Base-by-base conservation (phyloP, 2,113 vertebrate species). In the Canis aureus region DNA sequence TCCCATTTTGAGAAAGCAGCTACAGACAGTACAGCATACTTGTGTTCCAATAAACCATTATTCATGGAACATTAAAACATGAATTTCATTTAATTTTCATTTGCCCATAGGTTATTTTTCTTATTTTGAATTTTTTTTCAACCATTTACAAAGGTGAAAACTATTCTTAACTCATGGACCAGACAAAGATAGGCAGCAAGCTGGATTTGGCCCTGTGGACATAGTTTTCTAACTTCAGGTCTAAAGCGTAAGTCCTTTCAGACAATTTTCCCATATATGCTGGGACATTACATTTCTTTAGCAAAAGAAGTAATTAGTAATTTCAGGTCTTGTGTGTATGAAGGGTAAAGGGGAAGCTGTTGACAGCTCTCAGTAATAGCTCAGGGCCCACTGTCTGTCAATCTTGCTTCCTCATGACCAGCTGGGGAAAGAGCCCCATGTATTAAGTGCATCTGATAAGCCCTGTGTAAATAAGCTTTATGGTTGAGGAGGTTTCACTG, bases 91-190 rank as follows among this genome's bases (percentile, higher is more conserved):
- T n/a, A 64, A 8, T 79, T 95, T 94, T 55, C 25, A 79, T 23
- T 84, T 96, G 62, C 13, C n/a, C n/a, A 35, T 29, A 74, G n/a
- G 76, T 49, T 92, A 32, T 80, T 90, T 67, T 89, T 60, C 9
- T 92, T 55, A 6, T 91, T 74, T 74, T 94, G 64, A 91, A 62
- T 53, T 32, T 69, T 32, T 69, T 86, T 92, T 38, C 9, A 90
- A 78, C 73, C 2, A 29, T 86, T 89, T 90, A 59, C 16, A 90
- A 82, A 82, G 69, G 8, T 78, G 60, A 93, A 91, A 94, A 66
- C 43, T 11, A 83, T 71, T 94, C 49, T 96, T n/a, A 85, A 19
- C 13, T 92, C 83, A 85, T 1, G 5, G 16, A 81, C 9, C 38
- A 49, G 12, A 69, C 8, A 53, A 9, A 82, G 87, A 83, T 60